Evolutionary conservation across 1,140 invertebrate genomes (phyloP), one percentile per base, ranked within the genome.

Genomic region (Drosophila rufa): DNA sequence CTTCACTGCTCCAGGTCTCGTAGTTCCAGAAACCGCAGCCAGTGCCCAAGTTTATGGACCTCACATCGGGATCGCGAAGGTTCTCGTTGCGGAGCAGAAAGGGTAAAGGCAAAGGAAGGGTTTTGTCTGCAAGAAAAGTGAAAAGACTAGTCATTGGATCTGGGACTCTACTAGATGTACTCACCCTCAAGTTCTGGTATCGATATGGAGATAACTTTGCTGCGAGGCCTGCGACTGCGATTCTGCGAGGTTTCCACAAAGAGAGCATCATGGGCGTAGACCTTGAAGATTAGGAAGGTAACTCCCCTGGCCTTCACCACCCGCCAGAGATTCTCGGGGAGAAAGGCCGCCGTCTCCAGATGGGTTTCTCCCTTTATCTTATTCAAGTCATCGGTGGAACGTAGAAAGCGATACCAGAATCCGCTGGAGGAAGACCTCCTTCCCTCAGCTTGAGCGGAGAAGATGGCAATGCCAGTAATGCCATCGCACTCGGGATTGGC

Each of bases 11-110:
- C 91, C 91, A 92, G 3, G 82, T 92, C n/a, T 50, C 17, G 64
- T 92, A 92, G 68, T 92, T 91, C 91, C 91, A 92, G 19, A 80
- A 92, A 15, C 91, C 89, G 43, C 91, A 92, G 1, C 89, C 89
- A 12, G 79, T 87, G 27, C 83, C 89, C 2, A 36, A 15, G 8
- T 11, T 33, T 0, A 57, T 15, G 3, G 86, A 71, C 3, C 22
- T 61, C 0, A 25, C 27, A 67, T 89, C 84, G 2, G 84, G 84
- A n/a, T 80, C 46, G 0, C 66, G 74, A 38, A 84, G 74, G 47
- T 89, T 86, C 36, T 91, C 76, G 33, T 92, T 92, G 7, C 80
- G 82, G 7, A 92, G 43, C 5, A 92, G 59, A 9, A 92, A 78
- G 5, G 91, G 82, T 27, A 92, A 40, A 0, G 51, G 2, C 14